Evolutionary conservation across 2,113 vertebrate genomes (phyloP).

Genomic region (Spea multiplicata): DNA sequence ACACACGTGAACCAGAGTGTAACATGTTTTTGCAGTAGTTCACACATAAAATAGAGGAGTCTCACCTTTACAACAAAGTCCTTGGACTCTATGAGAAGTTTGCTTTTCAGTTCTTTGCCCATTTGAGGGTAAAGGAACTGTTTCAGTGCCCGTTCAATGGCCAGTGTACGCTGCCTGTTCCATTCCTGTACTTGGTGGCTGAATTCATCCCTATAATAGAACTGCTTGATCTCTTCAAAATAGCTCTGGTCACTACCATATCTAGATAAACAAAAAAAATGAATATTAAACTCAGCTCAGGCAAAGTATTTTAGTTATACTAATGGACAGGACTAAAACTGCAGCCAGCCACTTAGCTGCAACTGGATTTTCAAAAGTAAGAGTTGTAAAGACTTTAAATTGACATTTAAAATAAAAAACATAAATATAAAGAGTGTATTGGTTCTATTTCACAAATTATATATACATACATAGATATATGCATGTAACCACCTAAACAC

Average conservation of each 20-base stretch:
- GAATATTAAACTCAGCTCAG: not conserved
- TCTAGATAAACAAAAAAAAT: constrained; percentile 60
- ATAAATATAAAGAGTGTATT: no score
- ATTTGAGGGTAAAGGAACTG: constrained; percentile 97
- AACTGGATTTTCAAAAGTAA: no score
- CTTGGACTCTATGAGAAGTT: constrained; percentile 89
- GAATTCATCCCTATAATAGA: constrained; percentile 98
- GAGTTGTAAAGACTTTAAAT: no score
- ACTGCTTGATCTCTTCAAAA: constrained; percentile 98
- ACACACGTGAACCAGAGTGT: no score
- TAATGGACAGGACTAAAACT: not conserved
- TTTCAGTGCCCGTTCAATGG: constrained; percentile 87
- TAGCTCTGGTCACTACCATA: constrained; percentile 92
- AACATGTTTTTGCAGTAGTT: no score
- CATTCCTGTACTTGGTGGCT: constrained; percentile 98
- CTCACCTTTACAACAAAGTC: constrained; percentile 84
- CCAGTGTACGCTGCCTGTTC: constrained; percentile 93
- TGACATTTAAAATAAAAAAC: no score
- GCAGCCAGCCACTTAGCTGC: no score
- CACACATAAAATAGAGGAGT: no score
- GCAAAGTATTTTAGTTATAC: not conserved
- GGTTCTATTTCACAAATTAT: no score
- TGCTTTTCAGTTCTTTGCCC: constrained; percentile 96
- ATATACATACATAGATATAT: no score
- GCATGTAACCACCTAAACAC: no score